Base-by-base conservation (phyloP, 30 jellyfish, hydroid and myxozoan genomes). In the Sanderia malayensis region DNA sequence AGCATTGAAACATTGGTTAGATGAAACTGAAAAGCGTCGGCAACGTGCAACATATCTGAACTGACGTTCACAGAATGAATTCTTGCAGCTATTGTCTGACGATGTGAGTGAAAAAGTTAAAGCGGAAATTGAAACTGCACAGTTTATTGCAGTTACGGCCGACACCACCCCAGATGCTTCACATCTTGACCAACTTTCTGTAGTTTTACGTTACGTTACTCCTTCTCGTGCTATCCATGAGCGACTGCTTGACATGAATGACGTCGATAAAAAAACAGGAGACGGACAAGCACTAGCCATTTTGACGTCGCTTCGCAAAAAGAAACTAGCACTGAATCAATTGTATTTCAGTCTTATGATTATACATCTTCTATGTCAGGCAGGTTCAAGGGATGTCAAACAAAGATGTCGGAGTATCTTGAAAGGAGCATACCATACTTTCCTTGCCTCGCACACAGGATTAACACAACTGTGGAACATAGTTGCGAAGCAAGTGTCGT, bases 301-400 rank as follows among this genome's bases (percentile, higher is more conserved):
- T n/a, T n/a, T 63, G 13, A 20, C 22, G 58, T 63, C 75, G 13
- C 75, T 63, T 63, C 58, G 60, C 75, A 63, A 63, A 63, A 63
- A 63, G 72, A 67, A 31, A 13, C 19, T 34, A 67, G 25, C 70
- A 67, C 80, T 67, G 80, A 41, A 37, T 33, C 68, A 33, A 41
- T 31, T 26, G 80, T 67, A 68, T 45, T 67, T 32, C 80, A 67
- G 41, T 67, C 80, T 46, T 67, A 67, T 18, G 66, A 45, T 32
- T 67, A 67, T 32, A 67, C 80, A 28, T 21, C 80, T 67, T 67
- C 80, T 37, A 67, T 67, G 80, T 67, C 80, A 67, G 80, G 71
- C 32, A 67, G 41, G 21, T 58, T 58, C 27, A 58, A 58, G 13
- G 20, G 29, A 9, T 58, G 70, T 22, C 70, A 22, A 58, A 26